Conservation (phyloP, 2,113 vertebrate genomes). For the Myiozetetes cayanensis region DNA sequence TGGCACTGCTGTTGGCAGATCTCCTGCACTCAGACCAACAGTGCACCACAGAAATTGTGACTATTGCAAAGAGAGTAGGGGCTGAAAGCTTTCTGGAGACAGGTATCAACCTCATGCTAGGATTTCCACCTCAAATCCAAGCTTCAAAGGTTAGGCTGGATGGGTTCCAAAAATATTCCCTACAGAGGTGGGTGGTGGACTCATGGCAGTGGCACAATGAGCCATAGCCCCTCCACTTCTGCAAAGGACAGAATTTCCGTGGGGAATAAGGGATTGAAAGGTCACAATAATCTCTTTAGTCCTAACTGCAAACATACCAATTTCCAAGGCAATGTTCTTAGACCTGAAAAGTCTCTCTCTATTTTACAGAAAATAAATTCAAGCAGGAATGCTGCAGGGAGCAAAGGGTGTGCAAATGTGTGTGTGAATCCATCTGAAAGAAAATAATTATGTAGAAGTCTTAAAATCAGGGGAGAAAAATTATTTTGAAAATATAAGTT, state of each 20-base stretch:
- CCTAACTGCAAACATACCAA: constrained; percentile 24
- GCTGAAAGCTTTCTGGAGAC: neutral
- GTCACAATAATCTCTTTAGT: constrained; percentile 25
- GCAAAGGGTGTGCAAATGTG: neutral
- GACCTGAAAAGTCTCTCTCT: neutral
- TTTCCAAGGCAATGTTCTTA: constrained; percentile 43
- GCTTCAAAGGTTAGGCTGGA: neutral
- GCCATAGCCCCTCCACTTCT: neutral
- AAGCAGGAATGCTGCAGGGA: neutral
- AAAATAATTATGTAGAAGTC: constrained; percentile 19
- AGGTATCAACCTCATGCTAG: neutral
- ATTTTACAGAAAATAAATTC: constrained; percentile 25
- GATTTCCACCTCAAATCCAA: neutral
- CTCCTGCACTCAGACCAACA: neutral
- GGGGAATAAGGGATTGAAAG: neutral
- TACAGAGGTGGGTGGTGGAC: neutral
- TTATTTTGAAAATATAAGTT: neutral
- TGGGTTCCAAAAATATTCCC: neutral
- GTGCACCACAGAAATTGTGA: neutral
- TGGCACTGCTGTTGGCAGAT: neutral
- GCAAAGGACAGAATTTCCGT: neutral
- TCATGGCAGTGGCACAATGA: neutral
- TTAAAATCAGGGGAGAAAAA: neutral
- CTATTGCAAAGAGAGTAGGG: neutral
- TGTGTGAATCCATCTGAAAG: neutral